Conservation (phyloP, 2,113 vertebrate species). For the Eurypyga helias region DNA sequence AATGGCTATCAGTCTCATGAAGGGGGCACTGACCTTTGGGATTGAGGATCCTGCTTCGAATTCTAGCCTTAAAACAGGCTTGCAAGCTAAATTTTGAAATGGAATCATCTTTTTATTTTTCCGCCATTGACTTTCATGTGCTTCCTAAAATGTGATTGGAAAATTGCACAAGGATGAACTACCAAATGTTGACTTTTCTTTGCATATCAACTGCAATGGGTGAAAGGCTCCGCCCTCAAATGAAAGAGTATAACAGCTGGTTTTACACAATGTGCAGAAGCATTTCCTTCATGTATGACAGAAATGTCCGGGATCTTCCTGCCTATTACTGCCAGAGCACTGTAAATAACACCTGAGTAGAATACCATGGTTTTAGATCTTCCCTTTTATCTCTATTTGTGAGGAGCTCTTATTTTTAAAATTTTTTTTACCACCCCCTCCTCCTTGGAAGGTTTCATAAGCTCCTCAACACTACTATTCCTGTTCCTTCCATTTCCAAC, state of each 20-base stretch:
- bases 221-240: accelerated
- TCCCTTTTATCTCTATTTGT: background rate
- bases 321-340: background rate
- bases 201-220: accelerated
- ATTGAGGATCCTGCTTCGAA: background rate
- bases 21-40: background rate
- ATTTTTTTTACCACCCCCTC: too few species aligned
- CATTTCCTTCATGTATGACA: background rate
- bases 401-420: background rate
- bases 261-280: background rate
- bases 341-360: background rate
- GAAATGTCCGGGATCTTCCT: background rate
- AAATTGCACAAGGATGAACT: background rate
- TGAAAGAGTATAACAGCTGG: background rate
- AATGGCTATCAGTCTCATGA: background rate
- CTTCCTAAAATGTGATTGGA: background rate
- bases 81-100: background rate
- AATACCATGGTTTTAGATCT: background rate
- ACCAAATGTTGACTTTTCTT: background rate
- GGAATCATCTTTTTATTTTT: background rate
- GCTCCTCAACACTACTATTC: background rate
- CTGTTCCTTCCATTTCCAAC: background rate
- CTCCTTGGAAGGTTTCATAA: background rate
- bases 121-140: background rate
- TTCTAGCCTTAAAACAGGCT: background rate